Conservation (phyloP, 2,113 vertebrate species). For the Mohoua ochrocephala region DNA sequence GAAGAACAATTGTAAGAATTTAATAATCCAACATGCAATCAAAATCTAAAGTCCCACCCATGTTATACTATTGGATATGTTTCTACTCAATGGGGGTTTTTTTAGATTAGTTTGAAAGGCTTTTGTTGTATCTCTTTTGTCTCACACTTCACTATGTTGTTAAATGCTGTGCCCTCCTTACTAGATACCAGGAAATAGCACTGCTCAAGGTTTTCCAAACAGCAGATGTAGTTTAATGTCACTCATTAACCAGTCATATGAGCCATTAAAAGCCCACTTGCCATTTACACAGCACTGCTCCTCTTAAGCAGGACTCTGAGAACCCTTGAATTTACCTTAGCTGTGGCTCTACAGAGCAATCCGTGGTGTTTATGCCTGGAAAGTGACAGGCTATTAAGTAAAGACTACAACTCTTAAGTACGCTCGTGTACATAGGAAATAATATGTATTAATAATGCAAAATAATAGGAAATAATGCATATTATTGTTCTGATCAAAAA, state of each 20-base stretch:
- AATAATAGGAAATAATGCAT: neutral
- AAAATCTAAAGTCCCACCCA: fast-evolving
- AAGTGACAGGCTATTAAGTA: neutral
- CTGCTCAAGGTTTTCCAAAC: neutral
- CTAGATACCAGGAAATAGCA: neutral
- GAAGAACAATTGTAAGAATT: neutral
- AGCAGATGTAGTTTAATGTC: neutral
- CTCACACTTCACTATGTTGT: neutral
- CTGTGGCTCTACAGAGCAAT: neutral
- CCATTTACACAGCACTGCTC: neutral
- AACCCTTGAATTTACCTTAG: neutral
- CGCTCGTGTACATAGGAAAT: neutral
- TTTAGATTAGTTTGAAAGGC: neutral
- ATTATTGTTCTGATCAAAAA: neutral
- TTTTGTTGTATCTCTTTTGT: neutral
- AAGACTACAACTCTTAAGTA: neutral
- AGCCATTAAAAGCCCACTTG: neutral
- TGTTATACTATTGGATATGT: neutral
- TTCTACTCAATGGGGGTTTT: neutral
- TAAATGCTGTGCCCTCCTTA: neutral
- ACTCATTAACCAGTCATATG: slow-evolving; percentile 25
- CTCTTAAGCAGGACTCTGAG: neutral
- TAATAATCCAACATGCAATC: neutral
- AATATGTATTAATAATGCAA: neutral
- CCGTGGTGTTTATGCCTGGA: neutral